A percentile compares a stretch with the other conserved stretches of the same genome.
Conservation (phyloP, 2,113 vertebrate species). For the Dendrocopos noguchii region DNA sequence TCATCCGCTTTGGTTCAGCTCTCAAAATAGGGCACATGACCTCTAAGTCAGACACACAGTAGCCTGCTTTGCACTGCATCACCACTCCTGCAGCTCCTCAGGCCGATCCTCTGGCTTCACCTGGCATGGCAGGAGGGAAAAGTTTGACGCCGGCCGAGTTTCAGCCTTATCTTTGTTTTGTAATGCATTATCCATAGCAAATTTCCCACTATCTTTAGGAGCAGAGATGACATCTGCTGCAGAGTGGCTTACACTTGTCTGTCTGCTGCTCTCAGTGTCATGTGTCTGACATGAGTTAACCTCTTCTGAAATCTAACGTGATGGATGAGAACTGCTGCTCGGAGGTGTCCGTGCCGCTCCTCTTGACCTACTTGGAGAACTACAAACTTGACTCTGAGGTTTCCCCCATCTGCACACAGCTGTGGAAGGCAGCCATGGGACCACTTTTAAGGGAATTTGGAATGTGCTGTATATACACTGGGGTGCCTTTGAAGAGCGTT, state of each 20-base stretch:
- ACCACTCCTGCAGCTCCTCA: not conserved
- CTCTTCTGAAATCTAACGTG: slow-evolving; percentile 53
- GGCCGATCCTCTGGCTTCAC: not conserved
- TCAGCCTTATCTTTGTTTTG: slow-evolving; percentile 43
- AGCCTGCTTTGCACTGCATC: slow-evolving; percentile 31
- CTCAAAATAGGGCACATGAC: slow-evolving; percentile 73
- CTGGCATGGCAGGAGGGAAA: slow-evolving; percentile 6
- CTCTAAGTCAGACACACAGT: slow-evolving; percentile 60
- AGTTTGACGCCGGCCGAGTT: slow-evolving; percentile 9
- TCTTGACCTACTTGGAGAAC: slow-evolving; percentile 74
- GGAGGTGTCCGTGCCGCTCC: slow-evolving; percentile 26
- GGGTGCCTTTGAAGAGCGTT: not conserved
- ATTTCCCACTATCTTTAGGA: slow-evolving; percentile 72
- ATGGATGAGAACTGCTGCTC: slow-evolving; percentile 27
- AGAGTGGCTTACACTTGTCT: slow-evolving; percentile 65
- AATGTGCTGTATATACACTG: not conserved
- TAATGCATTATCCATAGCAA: slow-evolving; percentile 53
- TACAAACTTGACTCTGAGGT: not conserved
- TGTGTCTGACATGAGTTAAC: slow-evolving; percentile 72
- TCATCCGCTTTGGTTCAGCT: slow-evolving; percentile 74
- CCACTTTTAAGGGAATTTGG: not conserved
- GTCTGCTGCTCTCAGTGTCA: slow-evolving; percentile 67
- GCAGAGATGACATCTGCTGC: slow-evolving; percentile 66
- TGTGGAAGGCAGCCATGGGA: slow-evolving; percentile 18
- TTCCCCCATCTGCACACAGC: slow-evolving; percentile 10